phyloP scores from a whole-genome alignment of 2,888 invertebrate species.

The Acrocyrtus sp. region DNA sequence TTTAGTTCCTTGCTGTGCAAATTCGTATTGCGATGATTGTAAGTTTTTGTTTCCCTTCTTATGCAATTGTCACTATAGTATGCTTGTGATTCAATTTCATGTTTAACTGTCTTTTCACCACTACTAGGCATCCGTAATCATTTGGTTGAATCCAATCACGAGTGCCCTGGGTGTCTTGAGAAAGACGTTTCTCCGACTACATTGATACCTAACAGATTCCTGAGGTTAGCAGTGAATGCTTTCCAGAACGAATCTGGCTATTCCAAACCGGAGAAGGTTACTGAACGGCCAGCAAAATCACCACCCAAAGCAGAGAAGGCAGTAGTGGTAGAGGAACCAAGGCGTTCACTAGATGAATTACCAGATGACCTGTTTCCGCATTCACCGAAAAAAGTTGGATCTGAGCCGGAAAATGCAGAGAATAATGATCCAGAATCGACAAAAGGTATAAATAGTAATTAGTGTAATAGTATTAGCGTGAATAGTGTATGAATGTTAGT shows the following conservation, averaged over 20 bases:
- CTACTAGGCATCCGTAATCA: slow-evolving; percentile 83
- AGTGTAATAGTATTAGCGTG: too few species aligned
- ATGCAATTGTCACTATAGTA: neutral
- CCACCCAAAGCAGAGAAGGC: slow-evolving; percentile 34
- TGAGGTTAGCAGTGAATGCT: slow-evolving; percentile 87
- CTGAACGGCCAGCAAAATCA: slow-evolving; percentile 28
- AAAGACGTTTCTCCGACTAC: slow-evolving; percentile 92
- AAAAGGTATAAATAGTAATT: slow-evolving; percentile 23
- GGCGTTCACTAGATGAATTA: slow-evolving; percentile 59
- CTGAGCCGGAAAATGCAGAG: slow-evolving; percentile 32
- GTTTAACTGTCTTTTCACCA: too few species aligned
- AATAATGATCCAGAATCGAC: slow-evolving; percentile 33
- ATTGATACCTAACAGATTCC: slow-evolving; percentile 90
- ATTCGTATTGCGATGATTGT: slow-evolving; percentile 99
- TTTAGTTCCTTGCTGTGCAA: slow-evolving; percentile 97
- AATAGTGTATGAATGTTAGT: too few species aligned
- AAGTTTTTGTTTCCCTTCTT: slow-evolving; percentile 69
- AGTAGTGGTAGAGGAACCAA: slow-evolving; percentile 21
- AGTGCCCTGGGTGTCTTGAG: slow-evolving; percentile 94
- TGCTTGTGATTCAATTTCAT: too few species aligned
- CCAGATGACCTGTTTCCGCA: slow-evolving; percentile 62
- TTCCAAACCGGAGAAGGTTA: slow-evolving; percentile 68
- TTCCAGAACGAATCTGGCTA: slow-evolving; percentile 95
- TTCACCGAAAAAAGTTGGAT: slow-evolving; percentile 60
- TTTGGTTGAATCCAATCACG: slow-evolving; percentile 90